phyloP scores from a whole-genome alignment of 1,140 invertebrate species.

The Dinoponera quadriceps region DNA sequence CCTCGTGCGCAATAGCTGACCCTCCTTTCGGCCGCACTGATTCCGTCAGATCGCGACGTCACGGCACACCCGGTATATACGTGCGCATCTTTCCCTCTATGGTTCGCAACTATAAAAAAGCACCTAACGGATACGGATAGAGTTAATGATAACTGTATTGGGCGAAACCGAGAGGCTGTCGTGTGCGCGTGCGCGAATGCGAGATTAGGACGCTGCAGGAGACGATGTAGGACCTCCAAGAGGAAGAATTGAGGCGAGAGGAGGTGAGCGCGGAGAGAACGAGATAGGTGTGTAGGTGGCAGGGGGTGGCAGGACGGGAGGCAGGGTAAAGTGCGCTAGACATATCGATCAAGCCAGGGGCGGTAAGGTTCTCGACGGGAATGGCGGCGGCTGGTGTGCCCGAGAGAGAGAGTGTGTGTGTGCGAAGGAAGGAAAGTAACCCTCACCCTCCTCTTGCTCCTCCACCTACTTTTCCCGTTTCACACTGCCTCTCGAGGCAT shows the following conservation, averaged over 20 bases:
- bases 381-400: constrained; percentile 27
- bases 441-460: not conserved
- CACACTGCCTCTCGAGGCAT: constrained; percentile 67
- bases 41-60: constrained; percentile 44
- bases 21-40: constrained; percentile 72
- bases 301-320: constrained; percentile 27
- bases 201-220: constrained; percentile 47
- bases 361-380: constrained; percentile 69
- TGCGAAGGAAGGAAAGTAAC: not conserved
- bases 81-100: not conserved
- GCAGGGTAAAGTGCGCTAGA: constrained; percentile 77
- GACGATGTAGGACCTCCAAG: not conserved
- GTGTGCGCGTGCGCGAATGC: constrained; percentile 53
- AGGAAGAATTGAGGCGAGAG: constrained; percentile 19
- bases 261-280: constrained; percentile 46
- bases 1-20: constrained; percentile 80
- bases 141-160: constrained; percentile 4
- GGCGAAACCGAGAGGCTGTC: constrained; percentile 1
- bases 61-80: constrained; percentile 16
- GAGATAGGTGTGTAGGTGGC: constrained; percentile 43
- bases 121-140: not conserved
- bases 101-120: not conserved
- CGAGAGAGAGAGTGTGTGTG: not conserved
- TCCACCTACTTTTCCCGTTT: not conserved
- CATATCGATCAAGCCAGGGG: constrained; percentile 80